Evolutionary conservation across 2,888 invertebrate genomes (phyloP).

Genomic region (Rhynchonema sp.): DNA sequence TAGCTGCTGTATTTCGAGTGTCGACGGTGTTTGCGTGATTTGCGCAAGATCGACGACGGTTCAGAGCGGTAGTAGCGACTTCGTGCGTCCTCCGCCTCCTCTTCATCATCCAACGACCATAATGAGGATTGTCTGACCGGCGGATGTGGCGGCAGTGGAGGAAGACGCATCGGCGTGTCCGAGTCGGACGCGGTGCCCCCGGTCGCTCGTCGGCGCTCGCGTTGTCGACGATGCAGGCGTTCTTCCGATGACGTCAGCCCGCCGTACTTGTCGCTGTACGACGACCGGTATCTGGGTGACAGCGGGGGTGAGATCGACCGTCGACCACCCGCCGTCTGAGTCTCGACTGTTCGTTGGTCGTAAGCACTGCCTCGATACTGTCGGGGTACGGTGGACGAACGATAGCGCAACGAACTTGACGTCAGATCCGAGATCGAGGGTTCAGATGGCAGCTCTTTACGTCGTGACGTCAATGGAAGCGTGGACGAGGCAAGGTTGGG

Average conservation of each 20-base stretch:
- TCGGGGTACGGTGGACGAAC: neutral
- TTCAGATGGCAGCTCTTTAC: neutral
- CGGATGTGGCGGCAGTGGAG: neutral
- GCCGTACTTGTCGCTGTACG: neutral
- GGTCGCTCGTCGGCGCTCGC: neutral
- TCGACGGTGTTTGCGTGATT: neutral
- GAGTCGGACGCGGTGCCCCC: neutral
- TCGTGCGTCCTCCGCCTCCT: neutral
- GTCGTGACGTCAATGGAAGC: neutral
- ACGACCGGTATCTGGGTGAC: neutral
- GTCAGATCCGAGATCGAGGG: neutral
- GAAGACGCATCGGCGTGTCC: neutral
- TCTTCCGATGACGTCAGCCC: neutral
- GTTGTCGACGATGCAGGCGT: neutral
- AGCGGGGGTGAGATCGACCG: neutral
- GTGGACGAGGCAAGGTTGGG: neutral
- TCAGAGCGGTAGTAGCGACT: neutral
- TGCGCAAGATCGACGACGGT: neutral
- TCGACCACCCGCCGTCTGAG: neutral
- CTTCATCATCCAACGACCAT: neutral
- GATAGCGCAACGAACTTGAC: neutral
- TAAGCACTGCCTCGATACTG: neutral
- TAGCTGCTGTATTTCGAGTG: conserved; percentile 30
- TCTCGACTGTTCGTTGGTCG: neutral
- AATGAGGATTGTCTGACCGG: neutral